Conservation (phyloP, 2,888 invertebrate species). For the Litoditis marina region DNA sequence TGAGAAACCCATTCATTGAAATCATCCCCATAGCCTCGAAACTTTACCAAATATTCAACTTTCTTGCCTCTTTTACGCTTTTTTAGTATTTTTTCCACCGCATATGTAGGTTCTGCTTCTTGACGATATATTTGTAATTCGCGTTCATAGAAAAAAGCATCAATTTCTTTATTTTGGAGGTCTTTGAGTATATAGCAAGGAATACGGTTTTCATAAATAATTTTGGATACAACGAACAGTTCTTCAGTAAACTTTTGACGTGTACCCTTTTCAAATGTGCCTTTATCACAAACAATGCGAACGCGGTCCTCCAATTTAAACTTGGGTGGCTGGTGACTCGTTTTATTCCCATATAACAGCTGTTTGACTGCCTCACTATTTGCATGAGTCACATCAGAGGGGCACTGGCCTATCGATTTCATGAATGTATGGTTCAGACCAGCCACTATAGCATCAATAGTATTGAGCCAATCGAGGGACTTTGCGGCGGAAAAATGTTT, state of each 20-base stretch:
- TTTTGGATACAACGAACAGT: background rate
- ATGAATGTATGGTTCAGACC: slow-evolving; percentile 7
- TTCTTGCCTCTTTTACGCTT: background rate
- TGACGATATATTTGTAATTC: background rate
- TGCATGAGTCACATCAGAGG: slow-evolving; percentile 4
- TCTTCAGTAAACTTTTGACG: background rate
- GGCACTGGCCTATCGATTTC: slow-evolving; percentile 6
- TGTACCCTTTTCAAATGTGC: background rate
- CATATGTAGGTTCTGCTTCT: background rate
- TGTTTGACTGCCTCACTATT: slow-evolving; percentile 9
- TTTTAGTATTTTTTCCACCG: background rate
- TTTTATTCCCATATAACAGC: background rate
- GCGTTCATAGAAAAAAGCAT: background rate
- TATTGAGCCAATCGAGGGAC: background rate
- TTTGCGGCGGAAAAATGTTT: slow-evolving; percentile 5
- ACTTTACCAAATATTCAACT: background rate
- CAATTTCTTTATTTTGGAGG: background rate
- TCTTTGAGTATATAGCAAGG: background rate
- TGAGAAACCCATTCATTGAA: background rate
- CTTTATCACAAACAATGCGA: background rate
- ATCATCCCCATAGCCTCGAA: background rate
- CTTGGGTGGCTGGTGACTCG: background rate
- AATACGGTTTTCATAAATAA: background rate
- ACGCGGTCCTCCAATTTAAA: background rate
- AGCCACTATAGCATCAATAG: background rate